Percentiles rank a stretch among this genome's conserved stretches.
Conservation (phyloP, 2,888 invertebrate species). For the Gibbula magus region DNA sequence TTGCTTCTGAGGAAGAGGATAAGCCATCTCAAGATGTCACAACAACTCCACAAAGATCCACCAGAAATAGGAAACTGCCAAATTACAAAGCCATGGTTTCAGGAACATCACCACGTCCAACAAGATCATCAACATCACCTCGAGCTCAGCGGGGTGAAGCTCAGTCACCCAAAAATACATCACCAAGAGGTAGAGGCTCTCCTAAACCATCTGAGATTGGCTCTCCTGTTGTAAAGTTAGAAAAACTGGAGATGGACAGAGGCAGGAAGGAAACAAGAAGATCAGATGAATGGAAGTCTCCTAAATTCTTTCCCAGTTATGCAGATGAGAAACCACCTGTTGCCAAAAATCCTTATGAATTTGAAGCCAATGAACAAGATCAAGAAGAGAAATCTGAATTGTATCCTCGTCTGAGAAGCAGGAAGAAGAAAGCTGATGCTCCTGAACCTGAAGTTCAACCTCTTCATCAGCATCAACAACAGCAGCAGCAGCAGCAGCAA, state of each 20-base stretch:
- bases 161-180: constrained; percentile 39
- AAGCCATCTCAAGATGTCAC: constrained; percentile 1
- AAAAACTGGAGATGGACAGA: constrained; percentile 49
- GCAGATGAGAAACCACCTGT: constrained; percentile 33
- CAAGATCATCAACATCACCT: constrained; percentile 45
- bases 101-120: constrained; percentile 46
- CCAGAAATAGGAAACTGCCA: constrained; percentile 54
- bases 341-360: constrained; percentile 61
- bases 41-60: constrained; percentile 40
- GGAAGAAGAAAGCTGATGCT: constrained; percentile 34
- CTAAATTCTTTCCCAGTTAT: constrained; percentile 17
- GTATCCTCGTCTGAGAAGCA: constrained; percentile 32
- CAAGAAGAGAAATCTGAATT: constrained; percentile 40
- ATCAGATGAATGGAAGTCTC: constrained; percentile 44
- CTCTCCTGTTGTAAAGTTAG: constrained; percentile 60
- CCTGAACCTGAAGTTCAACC: background rate
- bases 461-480: background rate
- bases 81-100: constrained; percentile 61
- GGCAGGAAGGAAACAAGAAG: constrained; percentile 39
- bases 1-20: constrained; percentile 22
- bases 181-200: constrained; percentile 36
- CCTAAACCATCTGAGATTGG: constrained; percentile 41
- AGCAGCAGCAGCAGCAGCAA: constrained; percentile 28
- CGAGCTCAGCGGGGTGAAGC: constrained; percentile 37
- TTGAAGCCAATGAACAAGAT: constrained; percentile 61